A percentile compares a stretch with the other conserved stretches of the same genome.
These are phyloP conservation scores for Aptenodytes patagonicus DNA, from an alignment of 2,113 vertebrate genomes.

Conservation along the genomic window DNA sequence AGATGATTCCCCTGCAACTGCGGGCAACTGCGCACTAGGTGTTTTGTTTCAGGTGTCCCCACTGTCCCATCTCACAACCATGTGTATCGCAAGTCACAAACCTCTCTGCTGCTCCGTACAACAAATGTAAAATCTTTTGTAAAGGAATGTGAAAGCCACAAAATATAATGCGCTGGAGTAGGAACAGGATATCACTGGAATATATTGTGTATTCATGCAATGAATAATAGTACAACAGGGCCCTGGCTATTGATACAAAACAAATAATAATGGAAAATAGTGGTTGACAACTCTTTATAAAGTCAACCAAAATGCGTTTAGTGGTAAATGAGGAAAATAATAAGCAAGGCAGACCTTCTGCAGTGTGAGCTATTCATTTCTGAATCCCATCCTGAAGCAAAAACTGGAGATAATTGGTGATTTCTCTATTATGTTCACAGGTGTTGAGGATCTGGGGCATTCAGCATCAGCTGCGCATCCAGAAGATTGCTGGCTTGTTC, in stretches of 20 bases:
- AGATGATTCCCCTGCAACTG: background rate
- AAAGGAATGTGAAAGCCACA: background rate
- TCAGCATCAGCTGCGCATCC: constrained; percentile 69
- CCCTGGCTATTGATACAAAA: constrained; percentile 12
- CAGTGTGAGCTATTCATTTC: background rate
- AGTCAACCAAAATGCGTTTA: background rate
- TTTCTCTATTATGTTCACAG: constrained; percentile 44
- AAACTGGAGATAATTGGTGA: constrained; percentile 14
- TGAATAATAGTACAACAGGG: background rate
- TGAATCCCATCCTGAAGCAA: background rate
- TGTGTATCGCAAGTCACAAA: background rate
- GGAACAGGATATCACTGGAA: background rate
- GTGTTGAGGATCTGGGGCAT: constrained; percentile 71
- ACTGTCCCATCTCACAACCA: background rate
- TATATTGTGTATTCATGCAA: background rate
- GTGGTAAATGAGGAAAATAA: constrained; percentile 29
- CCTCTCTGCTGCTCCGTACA: background rate
- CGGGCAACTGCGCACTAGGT: background rate
- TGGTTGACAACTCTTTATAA: background rate
- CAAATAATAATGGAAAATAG: background rate
- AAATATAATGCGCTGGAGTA: background rate
- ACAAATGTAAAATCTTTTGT: background rate
- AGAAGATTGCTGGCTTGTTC: constrained; percentile 64
- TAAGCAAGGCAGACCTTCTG: constrained; percentile 12
- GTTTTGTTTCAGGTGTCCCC: background rate